These are phyloP conservation scores for Euthynnus affinis DNA, from an alignment of 2,797 vertebrate species.

Conservation along the genomic window DNA sequence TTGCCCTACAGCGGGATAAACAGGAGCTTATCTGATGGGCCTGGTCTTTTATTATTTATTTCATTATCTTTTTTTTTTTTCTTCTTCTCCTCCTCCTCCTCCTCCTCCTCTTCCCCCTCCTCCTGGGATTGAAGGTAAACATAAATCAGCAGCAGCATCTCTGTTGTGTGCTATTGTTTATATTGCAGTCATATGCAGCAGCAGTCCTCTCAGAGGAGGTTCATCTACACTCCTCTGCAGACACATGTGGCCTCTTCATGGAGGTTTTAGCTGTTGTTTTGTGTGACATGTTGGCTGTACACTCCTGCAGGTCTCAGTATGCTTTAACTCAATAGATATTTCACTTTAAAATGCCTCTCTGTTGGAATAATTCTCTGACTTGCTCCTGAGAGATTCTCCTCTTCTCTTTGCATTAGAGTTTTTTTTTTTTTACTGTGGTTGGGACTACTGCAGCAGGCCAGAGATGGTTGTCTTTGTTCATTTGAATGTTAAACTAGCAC, in stretches of 20 bases:
- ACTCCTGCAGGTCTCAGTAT: conserved; percentile 49
- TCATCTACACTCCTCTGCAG: conserved; percentile 69
- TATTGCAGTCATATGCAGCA: conserved; percentile 81
- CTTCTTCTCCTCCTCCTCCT: conserved; percentile 46
- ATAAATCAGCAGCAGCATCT: conserved; percentile 82
- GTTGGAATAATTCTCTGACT: conserved; percentile 47
- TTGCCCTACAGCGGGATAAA: conserved; percentile 87
- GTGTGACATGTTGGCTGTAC: conserved; percentile 53
- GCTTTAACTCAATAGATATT: conserved; percentile 51
- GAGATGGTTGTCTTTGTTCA: conserved; percentile 44
- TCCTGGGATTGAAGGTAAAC: conserved; percentile 84
- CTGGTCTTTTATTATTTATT: conserved; percentile 85
- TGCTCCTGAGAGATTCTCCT: conserved; percentile 41
- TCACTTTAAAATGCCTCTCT: conserved; percentile 65
- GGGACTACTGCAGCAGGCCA: conserved; percentile 24
- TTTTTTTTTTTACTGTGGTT: conserved; percentile 12
- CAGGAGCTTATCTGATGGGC: conserved; percentile 85
- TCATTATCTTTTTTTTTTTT: conserved; percentile 76
- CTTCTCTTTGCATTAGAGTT: background rate
- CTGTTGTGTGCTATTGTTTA: conserved; percentile 79
- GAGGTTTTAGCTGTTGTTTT: conserved; percentile 69
- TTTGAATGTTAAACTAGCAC: conserved; percentile 66
- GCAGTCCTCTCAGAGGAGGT: conserved; percentile 74
- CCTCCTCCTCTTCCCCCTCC: conserved; percentile 61
- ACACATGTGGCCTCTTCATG: conserved; percentile 75